Conservation (phyloP, 2,113 vertebrate genomes). For the Atlantisia rogersi region DNA sequence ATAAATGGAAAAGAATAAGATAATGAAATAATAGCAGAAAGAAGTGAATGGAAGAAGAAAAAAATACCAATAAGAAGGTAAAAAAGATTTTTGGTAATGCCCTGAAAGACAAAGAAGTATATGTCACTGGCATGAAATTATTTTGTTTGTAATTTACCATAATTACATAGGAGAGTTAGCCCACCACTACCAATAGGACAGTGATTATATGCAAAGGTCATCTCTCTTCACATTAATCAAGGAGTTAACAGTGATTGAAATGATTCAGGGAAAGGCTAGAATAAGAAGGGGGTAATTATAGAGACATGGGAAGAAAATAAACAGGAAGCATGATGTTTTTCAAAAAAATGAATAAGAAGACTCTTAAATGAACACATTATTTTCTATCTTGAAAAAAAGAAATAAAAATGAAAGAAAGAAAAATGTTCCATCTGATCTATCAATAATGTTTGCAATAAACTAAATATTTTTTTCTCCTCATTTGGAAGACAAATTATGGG, state of each 20-base stretch:
- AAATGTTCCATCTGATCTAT: neutral
- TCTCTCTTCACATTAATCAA: conserved; percentile 39
- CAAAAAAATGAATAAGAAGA: neutral
- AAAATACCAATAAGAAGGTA: neutral
- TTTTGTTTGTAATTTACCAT: neutral
- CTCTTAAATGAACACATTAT: neutral
- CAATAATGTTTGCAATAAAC: neutral
- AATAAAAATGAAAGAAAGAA: neutral
- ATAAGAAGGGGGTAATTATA: neutral
- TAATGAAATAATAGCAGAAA: neutral
- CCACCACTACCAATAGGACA: neutral
- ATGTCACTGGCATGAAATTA: neutral
- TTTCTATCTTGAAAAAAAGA: neutral
- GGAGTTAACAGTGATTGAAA: conserved; percentile 12
- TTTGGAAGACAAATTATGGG: neutral
- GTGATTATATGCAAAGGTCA: neutral
- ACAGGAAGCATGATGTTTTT: neutral
- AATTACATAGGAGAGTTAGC: neutral
- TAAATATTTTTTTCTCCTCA: neutral
- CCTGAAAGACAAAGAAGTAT: neutral
- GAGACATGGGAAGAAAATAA: neutral
- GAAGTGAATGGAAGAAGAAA: neutral
- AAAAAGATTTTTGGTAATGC: neutral
- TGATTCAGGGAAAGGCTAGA: neutral
- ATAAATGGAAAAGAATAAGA: neutral